Conservation (phyloP, 2,113 vertebrate species). For the Vombatus ursinus region DNA sequence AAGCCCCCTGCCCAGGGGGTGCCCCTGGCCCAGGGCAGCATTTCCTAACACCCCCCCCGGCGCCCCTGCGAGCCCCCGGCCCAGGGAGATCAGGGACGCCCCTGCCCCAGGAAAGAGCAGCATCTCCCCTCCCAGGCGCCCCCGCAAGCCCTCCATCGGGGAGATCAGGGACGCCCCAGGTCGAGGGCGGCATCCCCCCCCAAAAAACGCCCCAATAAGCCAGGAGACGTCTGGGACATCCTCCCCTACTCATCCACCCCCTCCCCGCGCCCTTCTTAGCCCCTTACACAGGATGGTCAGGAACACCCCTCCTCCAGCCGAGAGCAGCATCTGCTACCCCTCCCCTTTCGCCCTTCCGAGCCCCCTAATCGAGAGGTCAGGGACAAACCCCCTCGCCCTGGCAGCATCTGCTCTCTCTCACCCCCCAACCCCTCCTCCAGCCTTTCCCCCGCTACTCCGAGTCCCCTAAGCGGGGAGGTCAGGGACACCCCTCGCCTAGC, state of each 20-base stretch:
- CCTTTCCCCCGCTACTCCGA: background rate
- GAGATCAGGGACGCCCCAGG: background rate
- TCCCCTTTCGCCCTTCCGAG: background rate
- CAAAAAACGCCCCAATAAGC: constrained; percentile 49
- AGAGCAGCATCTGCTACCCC: background rate
- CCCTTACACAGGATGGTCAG: background rate
- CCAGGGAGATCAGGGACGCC: constrained; percentile 54
- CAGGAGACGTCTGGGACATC: background rate
- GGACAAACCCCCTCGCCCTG: background rate
- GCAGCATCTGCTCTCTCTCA: background rate
- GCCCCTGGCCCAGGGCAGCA: constrained; percentile 10
- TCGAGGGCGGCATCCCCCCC: constrained; percentile 25
- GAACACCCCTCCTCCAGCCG: background rate
- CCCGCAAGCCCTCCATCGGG: background rate
- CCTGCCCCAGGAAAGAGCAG: constrained; percentile 55
- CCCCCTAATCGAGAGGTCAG: background rate
- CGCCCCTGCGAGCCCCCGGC: constrained; percentile 26
- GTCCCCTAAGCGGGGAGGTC: background rate
- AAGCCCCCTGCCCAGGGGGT: constrained; percentile 65
- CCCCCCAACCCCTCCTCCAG: background rate
- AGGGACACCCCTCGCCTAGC: background rate
- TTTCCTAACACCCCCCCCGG: background rate
- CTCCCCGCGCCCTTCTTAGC: background rate
- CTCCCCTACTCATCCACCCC: background rate
- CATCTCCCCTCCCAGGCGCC: constrained; percentile 56